Evolutionary conservation across 37 sponge, comb jelly and placozoan species (phyloP), one percentile per base, ranked within the genome.

Genomic region (Theonella swinhoei): DNA sequence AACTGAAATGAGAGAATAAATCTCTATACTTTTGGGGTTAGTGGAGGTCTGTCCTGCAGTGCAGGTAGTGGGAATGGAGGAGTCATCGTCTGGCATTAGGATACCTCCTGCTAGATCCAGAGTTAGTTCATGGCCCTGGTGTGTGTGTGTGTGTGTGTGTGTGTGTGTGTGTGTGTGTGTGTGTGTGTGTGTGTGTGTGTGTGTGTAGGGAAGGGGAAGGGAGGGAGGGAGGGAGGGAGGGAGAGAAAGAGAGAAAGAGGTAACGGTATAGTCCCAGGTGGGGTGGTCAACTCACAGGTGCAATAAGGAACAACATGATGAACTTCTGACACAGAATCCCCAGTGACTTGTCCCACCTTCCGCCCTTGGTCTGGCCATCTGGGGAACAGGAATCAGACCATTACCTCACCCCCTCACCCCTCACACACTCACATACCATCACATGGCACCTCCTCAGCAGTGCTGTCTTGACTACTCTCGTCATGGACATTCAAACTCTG

Each of bases 311-410:
- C 40, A 96, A 83, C 96, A 96, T 96, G 83, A 96, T 71, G 81
- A 96, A 96, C 82, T 93, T 93, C 76, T 96, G 96, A 82, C 93
- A 92, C 38, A 96, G 85, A 33, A 86, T 75, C 4, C 96, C 96
- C 3, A 96, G 87, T 24, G 91, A 91, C 67, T 89, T 88, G 65
- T 96, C 96, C 77, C 77, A 82, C 0, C 91, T 68, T 26, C 62
- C 71, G 75, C 39, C 73, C 3, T 33, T 28, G 30, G 29, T 4
- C 19, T 20, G 30, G 34, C 69, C 66, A 4, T 68, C 69, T 68
- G 69, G 26, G 1, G 26, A 63, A n/a, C n/a, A n/a, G n/a, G n/a
- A n/a, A n/a, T n/a, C n/a, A n/a, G n/a, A n/a, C n/a, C n/a, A n/a
- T n/a, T n/a, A n/a, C n/a, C 54, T 47, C 54, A 47, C 54, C 11